Percentiles rank a stretch among this genome's conserved stretches.
Evolutionary conservation across 2,797 vertebrate genomes (phyloP).

Genomic region (Capromys pilorides): DNA sequence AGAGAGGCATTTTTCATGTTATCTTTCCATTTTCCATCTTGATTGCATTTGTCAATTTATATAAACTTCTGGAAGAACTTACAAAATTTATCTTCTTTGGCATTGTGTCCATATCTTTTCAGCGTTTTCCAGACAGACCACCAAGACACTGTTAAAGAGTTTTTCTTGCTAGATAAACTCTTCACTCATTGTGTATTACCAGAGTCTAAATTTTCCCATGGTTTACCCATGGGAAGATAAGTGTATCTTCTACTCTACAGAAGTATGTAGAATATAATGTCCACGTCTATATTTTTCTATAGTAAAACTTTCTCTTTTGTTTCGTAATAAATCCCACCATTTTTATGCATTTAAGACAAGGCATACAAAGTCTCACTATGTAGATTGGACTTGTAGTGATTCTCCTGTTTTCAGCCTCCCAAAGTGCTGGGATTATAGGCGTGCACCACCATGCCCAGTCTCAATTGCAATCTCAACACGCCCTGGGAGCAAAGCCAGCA

Average conservation of each 20-base stretch:
- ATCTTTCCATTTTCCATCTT: constrained; percentile 66
- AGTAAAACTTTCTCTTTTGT: background rate
- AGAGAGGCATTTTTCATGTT: constrained; percentile 57
- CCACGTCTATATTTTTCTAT: background rate
- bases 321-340: too few species aligned
- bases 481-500: too few species aligned
- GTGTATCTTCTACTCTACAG: background rate
- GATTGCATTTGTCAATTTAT: constrained; percentile 64
- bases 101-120: background rate
- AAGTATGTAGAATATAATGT: background rate
- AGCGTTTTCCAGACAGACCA: constrained; percentile 51
- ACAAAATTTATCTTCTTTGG: constrained; percentile 42
- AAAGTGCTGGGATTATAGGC: too few species aligned
- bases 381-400: too few species aligned
- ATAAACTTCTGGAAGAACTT: constrained; percentile 66
- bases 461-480: too few species aligned
- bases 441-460: too few species aligned
- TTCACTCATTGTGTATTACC: constrained; percentile 10
- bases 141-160: constrained; percentile 30
- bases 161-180: constrained; percentile 50
- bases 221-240: background rate
- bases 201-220: background rate
- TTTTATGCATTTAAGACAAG: too few species aligned
- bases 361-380: too few species aligned
- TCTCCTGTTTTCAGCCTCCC: too few species aligned